Evolutionary conservation across 2,113 vertebrate species (phyloP), one percentile per base, ranked within the genome.

Genomic region (Condylura cristata): DNA sequence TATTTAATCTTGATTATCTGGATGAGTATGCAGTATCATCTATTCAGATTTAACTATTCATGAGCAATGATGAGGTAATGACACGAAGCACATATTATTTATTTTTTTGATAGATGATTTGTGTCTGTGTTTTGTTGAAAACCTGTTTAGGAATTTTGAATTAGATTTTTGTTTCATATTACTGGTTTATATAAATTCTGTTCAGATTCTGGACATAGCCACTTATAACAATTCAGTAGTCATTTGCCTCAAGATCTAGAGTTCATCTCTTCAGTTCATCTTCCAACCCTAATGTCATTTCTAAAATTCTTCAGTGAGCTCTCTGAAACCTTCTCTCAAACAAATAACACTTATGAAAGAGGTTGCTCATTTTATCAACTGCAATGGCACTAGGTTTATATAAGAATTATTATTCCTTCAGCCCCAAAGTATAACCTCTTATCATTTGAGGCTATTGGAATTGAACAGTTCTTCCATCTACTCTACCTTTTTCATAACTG

Each of bases 11-110:
- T 56, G 53, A 56, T 53, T 56, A 22, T 56, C 22, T 56, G 18
- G 22, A 4, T 10, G 1, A 6, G 2, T 30, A 0, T 44, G 6
- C 28, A 51, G 6, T 58, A 11, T 66, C 48, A 44, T 30, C n/a
- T 80, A 34, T 2, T 44, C 30, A 65, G 9, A 88, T 12, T 80
- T 26, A n/a, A 80, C 48, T 24, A 48, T 30, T 3, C 3, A 5
- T 6, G 53, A 56, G 53, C 53, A 20, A 56, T 56, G 53, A 56
- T 56, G 53, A 56, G 5, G 5, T 60, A 72, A 90, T 44, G 4
- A 58, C 1, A 1, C 6, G 26, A 18, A 60, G 2, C 18, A 68
- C 11, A 30, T 17, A 79, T 58, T 66, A n/a, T 9, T 71, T 63
- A 70, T 30, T 8, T 30, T 10, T 66, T 79, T 68, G n/a, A 46